phyloP scores from a whole-genome alignment of 2,888 invertebrate species.

The Gastracanthus pulcherrimus region DNA sequence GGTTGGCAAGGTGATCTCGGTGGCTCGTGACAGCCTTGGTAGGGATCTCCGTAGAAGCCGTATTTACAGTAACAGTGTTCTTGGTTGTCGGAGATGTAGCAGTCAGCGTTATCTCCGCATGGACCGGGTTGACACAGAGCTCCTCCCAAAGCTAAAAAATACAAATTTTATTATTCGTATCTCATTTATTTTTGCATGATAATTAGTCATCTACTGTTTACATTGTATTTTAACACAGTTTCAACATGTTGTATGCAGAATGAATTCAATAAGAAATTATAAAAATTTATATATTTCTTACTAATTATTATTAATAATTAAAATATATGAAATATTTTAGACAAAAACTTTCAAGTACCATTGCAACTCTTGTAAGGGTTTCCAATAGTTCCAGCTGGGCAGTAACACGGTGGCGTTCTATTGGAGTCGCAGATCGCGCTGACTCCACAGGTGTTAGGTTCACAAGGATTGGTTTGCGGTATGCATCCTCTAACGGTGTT shows the following conservation, averaged over 20 bases:
- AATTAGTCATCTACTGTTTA: too few species aligned
- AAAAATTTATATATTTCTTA: too few species aligned
- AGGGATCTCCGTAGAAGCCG: slow-evolving; percentile 89
- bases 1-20: slow-evolving; percentile 86
- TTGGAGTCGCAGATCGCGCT: slow-evolving; percentile 90
- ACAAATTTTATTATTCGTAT: background rate
- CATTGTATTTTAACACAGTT: too few species aligned
- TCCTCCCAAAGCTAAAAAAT: slow-evolving; percentile 83
- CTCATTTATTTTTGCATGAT: too few species aligned
- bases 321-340: background rate
- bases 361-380: slow-evolving; percentile 90
- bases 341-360: slow-evolving; percentile 73
- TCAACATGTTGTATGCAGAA: too few species aligned
- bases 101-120: slow-evolving; percentile 90
- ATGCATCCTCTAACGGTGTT: slow-evolving; percentile 93
- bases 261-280: too few species aligned
- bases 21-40: slow-evolving; percentile 85
- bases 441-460: slow-evolving; percentile 89
- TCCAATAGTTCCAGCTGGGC: slow-evolving; percentile 89
- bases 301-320: too few species aligned
- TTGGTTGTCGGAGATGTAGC: slow-evolving; percentile 88
- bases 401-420: slow-evolving; percentile 89
- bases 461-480: slow-evolving; percentile 88
- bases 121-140: slow-evolving; percentile 89
- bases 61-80: slow-evolving; percentile 91